Evolutionary conservation across 2,888 invertebrate species (phyloP), one percentile per base, ranked within the genome.

Genomic region (Coleophora deauratella): DNA sequence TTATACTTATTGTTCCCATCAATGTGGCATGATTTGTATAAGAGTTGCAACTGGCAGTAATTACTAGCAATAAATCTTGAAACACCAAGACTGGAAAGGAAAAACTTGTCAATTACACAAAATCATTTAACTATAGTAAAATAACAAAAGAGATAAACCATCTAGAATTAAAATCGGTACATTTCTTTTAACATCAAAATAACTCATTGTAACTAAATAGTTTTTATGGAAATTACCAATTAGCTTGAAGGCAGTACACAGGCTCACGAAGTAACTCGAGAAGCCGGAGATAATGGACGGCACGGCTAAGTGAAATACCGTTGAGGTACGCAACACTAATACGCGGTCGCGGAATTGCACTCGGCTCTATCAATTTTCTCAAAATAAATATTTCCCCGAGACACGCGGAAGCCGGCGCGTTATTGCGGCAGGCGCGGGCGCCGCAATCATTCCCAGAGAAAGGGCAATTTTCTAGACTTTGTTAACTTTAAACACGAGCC

Each of bases 381-480:
- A 72, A 78, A 77, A 77, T 78, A 81, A 78, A 79, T 72, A 74
- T 72, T 72, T 72, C 68, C 55, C 62, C 65, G 62, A 21, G 21
- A 21, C 57, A 78, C 62, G 76, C 81, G 81, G 82, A 81, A 81
- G 81, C 72, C 55, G 58, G 69, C 57, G 65, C 71, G 62, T 72
- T 77, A 78, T 76, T 77, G 65, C 66, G 65, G 62, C 64, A 69
- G 67, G 67, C 67, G 59, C 21, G 66, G 58, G 66, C 57, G 62
- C 67, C 63, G 73, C 72, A 78, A 76, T 80, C 71, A 77, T 72
- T 70, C 68, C 58, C 54, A 55, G 69, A 62, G 68, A 72, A 77
- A 70, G 72, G 64, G 77, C 72, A 82, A 82, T 81, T 82, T 81
- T 64, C 72, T 66, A 69, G 71, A 57, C 61, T 69, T 59, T 69